phyloP scores from a whole-genome alignment of 1,140 invertebrate species.

The Drosophila dunni region DNA sequence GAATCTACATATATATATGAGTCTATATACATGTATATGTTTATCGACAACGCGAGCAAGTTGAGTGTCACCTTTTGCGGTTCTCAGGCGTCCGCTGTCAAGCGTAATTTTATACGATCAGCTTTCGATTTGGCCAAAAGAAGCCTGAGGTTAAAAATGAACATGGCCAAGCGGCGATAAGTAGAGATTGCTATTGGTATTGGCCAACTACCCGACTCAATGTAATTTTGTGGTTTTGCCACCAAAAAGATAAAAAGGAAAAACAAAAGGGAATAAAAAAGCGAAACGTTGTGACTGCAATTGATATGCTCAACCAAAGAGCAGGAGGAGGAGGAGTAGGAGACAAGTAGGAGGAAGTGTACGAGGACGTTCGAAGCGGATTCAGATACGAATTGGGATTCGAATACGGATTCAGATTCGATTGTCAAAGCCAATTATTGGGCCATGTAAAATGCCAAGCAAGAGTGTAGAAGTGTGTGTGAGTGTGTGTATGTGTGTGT shows the following conservation, averaged over 20 bases:
- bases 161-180: slow-evolving; percentile 79
- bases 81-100: slow-evolving; percentile 76
- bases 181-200: slow-evolving; percentile 70
- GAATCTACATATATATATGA: too few species aligned
- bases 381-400: slow-evolving; percentile 21
- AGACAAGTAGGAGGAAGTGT: neutral
- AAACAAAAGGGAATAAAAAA: slow-evolving; percentile 22
- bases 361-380: slow-evolving; percentile 41
- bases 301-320: slow-evolving; percentile 61
- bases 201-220: slow-evolving; percentile 46
- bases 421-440: slow-evolving; percentile 70
- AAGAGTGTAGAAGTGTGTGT: slow-evolving; percentile 10
- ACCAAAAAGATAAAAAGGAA: slow-evolving; percentile 42
- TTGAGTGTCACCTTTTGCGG: slow-evolving; percentile 76
- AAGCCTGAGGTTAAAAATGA: slow-evolving; percentile 73
- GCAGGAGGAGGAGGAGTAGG: neutral
- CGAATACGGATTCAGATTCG: slow-evolving; percentile 37
- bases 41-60: slow-evolving; percentile 33
- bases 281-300: slow-evolving; percentile 57
- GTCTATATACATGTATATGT: too few species aligned
- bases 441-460: slow-evolving; percentile 62
- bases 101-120: slow-evolving; percentile 81
- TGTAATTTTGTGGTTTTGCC: slow-evolving; percentile 78
- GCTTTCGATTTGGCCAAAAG: slow-evolving; percentile 73
- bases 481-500: slow-evolving; percentile 37